A percentile compares a stretch with the other conserved stretches of the same genome.
Conservation (phyloP, 2,113 vertebrate species). For the Hypomesus transpacificus region DNA sequence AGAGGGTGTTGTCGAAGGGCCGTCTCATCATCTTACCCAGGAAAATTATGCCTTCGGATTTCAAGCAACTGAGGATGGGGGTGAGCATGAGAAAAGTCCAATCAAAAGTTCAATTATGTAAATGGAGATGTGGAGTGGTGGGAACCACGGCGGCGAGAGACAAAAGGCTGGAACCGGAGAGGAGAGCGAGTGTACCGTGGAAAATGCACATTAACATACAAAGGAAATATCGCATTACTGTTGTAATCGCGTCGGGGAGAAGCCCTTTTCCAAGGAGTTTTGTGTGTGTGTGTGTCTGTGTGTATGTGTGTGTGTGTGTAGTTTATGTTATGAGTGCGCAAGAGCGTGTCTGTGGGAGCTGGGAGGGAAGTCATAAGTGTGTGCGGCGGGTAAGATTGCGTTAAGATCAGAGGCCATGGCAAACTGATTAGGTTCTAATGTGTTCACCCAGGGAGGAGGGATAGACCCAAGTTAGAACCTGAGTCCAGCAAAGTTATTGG, state of each 20-base stretch:
- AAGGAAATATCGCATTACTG: constrained; percentile 63
- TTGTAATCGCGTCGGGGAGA: constrained; percentile 6
- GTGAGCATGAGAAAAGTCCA: constrained; percentile 55
- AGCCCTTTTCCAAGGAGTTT: constrained; percentile 17
- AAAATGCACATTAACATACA: constrained; percentile 73
- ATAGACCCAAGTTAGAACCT: no score
- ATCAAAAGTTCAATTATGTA: constrained; percentile 79
- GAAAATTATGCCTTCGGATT: constrained; percentile 61
- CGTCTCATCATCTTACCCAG: constrained; percentile 59
- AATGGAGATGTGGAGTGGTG: constrained; percentile 68
- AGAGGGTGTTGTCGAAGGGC: constrained; percentile 9
- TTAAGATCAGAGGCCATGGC: constrained; percentile 20
- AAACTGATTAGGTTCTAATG: constrained; percentile 24
- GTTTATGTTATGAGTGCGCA: no score
- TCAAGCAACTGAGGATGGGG: constrained; percentile 47
- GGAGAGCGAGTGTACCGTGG: constrained; percentile 62
- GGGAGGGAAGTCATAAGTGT: neutral
- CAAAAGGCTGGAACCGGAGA: constrained; percentile 56
- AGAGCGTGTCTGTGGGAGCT: no score
- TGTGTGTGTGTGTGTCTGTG: constrained; percentile 22
- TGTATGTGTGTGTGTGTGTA: constrained; percentile 37
- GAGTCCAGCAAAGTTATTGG: neutral
- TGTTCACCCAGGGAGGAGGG: neutral
- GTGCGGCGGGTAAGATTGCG: constrained; percentile 13
- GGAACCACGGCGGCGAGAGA: constrained; percentile 55